phyloP scores from a whole-genome alignment of 2,113 vertebrate species.

The Arothron firmamentum region DNA sequence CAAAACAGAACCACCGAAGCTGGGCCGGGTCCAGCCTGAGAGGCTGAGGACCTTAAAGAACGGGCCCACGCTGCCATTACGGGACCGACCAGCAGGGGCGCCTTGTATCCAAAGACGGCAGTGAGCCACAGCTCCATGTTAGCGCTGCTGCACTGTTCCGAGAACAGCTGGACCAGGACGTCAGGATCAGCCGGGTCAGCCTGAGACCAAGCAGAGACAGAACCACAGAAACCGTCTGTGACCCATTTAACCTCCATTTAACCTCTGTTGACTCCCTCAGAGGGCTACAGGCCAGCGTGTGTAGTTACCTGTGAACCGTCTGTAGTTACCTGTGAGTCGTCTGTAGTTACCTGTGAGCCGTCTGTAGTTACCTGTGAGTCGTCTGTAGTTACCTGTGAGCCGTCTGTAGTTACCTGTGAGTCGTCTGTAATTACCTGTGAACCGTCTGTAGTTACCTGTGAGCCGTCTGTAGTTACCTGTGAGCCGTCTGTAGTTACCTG shows the following conservation, averaged over 20 bases:
- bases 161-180: slow-evolving; percentile 74
- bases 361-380: slow-evolving; percentile 78
- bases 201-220: slow-evolving; percentile 54
- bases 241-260: too few relatives aligned
- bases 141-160: slow-evolving; percentile 83
- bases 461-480: slow-evolving; percentile 72
- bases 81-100: slow-evolving; percentile 79
- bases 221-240: too few relatives aligned
- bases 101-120: slow-evolving; percentile 85
- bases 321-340: slow-evolving; percentile 81
- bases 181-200: slow-evolving; percentile 73
- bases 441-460: slow-evolving; percentile 39
- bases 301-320: slow-evolving; percentile 78
- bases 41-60: neutral
- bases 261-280: too few relatives aligned
- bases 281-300: too few relatives aligned
- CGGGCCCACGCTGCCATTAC: neutral
- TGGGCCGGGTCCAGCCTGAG: neutral
- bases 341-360: slow-evolving; percentile 76
- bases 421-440: slow-evolving; percentile 81
- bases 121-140: slow-evolving; percentile 88
- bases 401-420: slow-evolving; percentile 78
- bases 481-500: slow-evolving; percentile 78
- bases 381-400: slow-evolving; percentile 78
- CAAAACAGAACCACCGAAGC: neutral